Evolutionary conservation across 2,888 invertebrate species (phyloP), one percentile per base, ranked within the genome.

Genomic region (Neelides folsomi): DNA sequence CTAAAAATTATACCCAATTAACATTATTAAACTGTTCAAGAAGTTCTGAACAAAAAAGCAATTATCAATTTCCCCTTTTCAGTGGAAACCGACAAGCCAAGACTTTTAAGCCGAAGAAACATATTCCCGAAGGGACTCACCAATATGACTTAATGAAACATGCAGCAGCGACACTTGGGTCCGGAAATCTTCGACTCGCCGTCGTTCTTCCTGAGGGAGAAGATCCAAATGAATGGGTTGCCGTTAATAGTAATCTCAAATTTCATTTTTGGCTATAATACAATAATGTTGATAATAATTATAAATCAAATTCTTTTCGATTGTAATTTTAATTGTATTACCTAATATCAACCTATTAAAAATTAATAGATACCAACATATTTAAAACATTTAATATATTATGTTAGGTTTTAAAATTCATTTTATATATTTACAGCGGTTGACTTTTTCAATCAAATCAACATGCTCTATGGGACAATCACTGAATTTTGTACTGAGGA

Each of bases 391-490:
- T n/a, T n/a, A n/a, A n/a, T n/a, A n/a, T n/a, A 27, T 27, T 27
- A n/a, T 45, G 34, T 39, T 35, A 35, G 12, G 8, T 37, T 47
- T 52, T 37, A 40, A 12, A 35, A 37, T 45, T 18, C 43, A 36
- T n/a, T 36, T 38, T n/a, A 34, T 47, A 51, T 13, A 55, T 53
- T 77, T 78, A 40, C 74, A 95, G 95, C 95, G 68, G 95, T 98
- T 59, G 98, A 98, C 75, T 98, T 98, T 73, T 98, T 97, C 75
- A 98, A 98, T 74, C 98, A 99, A 79, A 97, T 98, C 70, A 95
- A 95, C 74, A 98, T 98, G 97, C 75, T 98, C 60, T 98, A 97
- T 68, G 98, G 98, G 48, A 98, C 97, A 34, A 92, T 98, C 67
- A 95, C 95, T n/a, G 98, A 98, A 74, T 95, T 94, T 74, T 98